A percentile compares a stretch with the other conserved stretches of the same genome.
These are phyloP conservation scores for Buceros bicornis DNA, from an alignment of 2,797 vertebrate genomes.

Conservation along the genomic window DNA sequence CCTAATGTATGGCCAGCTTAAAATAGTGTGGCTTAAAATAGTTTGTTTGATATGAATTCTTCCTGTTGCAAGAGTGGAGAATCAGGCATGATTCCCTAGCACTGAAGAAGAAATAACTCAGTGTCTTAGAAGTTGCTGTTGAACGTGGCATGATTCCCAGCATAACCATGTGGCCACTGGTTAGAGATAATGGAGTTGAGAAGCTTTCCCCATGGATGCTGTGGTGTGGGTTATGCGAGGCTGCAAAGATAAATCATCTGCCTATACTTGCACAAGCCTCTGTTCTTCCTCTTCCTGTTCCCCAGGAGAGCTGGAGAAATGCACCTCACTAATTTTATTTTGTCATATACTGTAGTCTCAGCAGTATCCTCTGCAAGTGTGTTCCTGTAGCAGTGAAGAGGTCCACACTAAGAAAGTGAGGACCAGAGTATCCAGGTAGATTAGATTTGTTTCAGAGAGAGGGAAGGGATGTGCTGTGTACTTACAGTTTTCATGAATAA, in stretches of 20 bases:
- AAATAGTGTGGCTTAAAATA: slow-evolving; percentile 45
- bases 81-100: background rate
- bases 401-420: background rate
- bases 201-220: background rate
- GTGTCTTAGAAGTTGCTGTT: background rate
- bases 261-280: background rate
- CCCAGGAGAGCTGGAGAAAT: background rate
- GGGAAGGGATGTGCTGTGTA: background rate
- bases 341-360: background rate
- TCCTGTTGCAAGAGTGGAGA: background rate
- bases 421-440: background rate
- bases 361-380: background rate
- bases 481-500: slow-evolving; percentile 48
- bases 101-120: background rate
- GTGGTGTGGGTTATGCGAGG: background rate
- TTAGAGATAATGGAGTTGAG: background rate
- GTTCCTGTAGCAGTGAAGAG: background rate
- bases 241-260: background rate
- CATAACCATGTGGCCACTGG: background rate
- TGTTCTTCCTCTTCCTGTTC: background rate
- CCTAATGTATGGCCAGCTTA: background rate
- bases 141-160: background rate
- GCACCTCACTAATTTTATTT: background rate
- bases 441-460: background rate
- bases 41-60: background rate